These are phyloP conservation scores for Anas georgica DNA, from an alignment of 2,797 vertebrate genomes.

Conservation along the genomic window DNA sequence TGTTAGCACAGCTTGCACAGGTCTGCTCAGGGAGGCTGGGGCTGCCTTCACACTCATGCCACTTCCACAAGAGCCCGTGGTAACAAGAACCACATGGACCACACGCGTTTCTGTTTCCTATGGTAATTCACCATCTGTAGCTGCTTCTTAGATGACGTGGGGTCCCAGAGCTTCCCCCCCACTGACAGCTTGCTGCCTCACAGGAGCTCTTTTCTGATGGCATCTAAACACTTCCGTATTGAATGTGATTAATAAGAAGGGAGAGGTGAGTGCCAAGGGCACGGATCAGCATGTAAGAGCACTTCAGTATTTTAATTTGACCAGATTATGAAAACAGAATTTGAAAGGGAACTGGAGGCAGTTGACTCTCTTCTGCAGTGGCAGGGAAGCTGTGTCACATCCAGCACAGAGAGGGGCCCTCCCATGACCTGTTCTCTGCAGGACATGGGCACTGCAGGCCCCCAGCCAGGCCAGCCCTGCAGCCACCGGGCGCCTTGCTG, in stretches of 20 bases:
- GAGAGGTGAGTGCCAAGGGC: not conserved
- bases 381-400: not conserved
- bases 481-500: accelerated
- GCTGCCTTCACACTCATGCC: not conserved
- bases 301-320: conserved; percentile 19
- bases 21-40: not conserved
- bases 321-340: not conserved
- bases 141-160: not conserved
- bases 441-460: not conserved
- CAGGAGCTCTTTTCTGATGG: not conserved
- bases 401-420: not conserved
- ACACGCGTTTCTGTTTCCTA: not conserved
- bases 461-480: not conserved
- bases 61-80: not conserved
- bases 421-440: not conserved
- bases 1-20: not conserved
- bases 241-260: not conserved
- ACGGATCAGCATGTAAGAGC: not conserved
- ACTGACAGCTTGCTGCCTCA: not conserved
- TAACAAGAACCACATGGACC: conserved; percentile 55
- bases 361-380: not conserved
- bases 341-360: not conserved
- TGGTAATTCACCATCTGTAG: conserved; percentile 20
- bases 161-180: not conserved
- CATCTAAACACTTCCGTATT: not conserved